Evolutionary conservation across 2,113 vertebrate genomes (phyloP), one percentile per base, ranked within the genome.

Genomic region (Sinocyclocheilus grahami): DNA sequence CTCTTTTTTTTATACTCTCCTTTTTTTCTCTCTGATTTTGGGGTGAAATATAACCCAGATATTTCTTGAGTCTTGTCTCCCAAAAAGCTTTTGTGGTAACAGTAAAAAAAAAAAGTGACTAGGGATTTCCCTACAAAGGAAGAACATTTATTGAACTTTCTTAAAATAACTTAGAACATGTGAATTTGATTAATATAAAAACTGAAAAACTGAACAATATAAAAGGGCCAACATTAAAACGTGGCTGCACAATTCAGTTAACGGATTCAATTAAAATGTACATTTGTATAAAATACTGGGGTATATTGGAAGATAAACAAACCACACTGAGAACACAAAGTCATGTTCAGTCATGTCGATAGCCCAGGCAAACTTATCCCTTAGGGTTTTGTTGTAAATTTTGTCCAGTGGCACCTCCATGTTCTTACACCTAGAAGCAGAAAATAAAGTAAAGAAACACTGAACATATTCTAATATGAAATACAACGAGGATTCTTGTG

Each of bases 361-460:
- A 85, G 10, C 42, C 42, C 42, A 46, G 42, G 92, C 0, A 63
- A 95, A 94, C 90, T 96, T 96, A 83, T 95, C 96, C 88, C 90
- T 2, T 63, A 93, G 94, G 39, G 86, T 93, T 90, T 94, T 95
- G 88, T 96, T 95, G 89, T 96, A 95, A 90, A 94, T 95, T 87
- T 94, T 94, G 39, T 95, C 95, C 88, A 94, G 69, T 0, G 87
- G 91, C 79, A 93, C 93, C 77, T 87, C 91, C 89, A 88, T 87
- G 55, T 89, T 95, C 91, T 95, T 94, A 90, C 89, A 93, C 94
- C 94, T 96, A 84, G 60, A 48, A 85, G 42, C 20, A 86, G 39
- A 20, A 85, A 78, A 84, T 9, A 42, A 42, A 24, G 4, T 3
- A n/a, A 46, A 46, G 18, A 9, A 1, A 74, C 4, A 33, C 18